Base-by-base conservation (phyloP, 2,113 vertebrate genomes). In the Cinclus mexicanus region DNA sequence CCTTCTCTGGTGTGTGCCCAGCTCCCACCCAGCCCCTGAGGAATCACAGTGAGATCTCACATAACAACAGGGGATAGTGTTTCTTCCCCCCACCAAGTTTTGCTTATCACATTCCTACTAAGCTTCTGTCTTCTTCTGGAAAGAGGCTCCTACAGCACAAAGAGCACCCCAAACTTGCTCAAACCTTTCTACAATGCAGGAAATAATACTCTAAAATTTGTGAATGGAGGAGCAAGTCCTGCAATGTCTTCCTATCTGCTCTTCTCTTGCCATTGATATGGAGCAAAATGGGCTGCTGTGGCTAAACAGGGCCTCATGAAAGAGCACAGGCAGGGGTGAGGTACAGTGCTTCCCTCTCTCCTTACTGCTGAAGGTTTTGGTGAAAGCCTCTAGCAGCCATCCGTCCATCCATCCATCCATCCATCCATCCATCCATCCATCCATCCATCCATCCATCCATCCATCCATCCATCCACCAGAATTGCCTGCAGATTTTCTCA, bases 261-360 rank as follows among this genome's bases (percentile, higher is more conserved):
- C 15, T 39, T 52, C 20, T 72, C 64, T 72, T 33, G 33, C 28
- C 35, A 10, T 10, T 10, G 4, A 39, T 15, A 25, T 0, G 1
- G 49, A 65, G 31, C 39, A 55, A 63, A 83, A 59, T 0, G 1
- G 35, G 47, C 71, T 39, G 37, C 61, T 86, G 42, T 53, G 52
- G 18, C 67, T 70, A 44, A 61, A 53, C 29, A 18, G n/a, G 64
- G 39, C 42, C 16, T 64, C 31, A 6, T 26, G 55, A 64, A 44
- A 56, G 14, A 69, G 3, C 56, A 44, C 9, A 74, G 24, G 26
- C 31, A 39, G 70, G 60, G 75, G 21, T 4, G 21, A 86, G 25
- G 28, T 55, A n/a, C 4, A 12, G 33, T 29, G 31, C 14, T 25
- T 14, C 8, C 18, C 8, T 52, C 14, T 42, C 31, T 67, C 25